Evolutionary conservation across 1,140 invertebrate genomes (phyloP), one percentile per base, ranked within the genome.

Genomic region (Drosophila auraria): DNA sequence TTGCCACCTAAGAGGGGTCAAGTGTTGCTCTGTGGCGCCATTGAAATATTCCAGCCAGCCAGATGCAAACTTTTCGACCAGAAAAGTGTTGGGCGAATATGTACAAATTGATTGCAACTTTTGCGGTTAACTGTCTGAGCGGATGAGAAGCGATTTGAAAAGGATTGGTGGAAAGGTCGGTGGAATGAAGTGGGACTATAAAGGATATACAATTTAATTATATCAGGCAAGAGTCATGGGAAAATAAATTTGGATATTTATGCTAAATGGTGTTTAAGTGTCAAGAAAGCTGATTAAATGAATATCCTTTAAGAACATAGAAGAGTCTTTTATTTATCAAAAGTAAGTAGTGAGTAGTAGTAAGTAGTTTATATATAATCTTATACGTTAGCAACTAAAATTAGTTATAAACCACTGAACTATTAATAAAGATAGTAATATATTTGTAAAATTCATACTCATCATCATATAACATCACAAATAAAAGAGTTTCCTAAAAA

Each of bases 1-100:
- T 87, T 87, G 84, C 86, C 84, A 90, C 78, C 84, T 78, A 81
- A 61, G 69, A 81, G 66, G 82, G 84, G 84, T 87, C 84, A 87
- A 87, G 86, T 87, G 84, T 62, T 84, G 84, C 84, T 89, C 86
- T 90, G 84, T 84, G 84, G 56, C 56, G 74, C 83, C 77, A 80
- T 80, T 72, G 76, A 87, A 72, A 81, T 72, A 76, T 80, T 73
- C 45, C 62, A 82, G 65, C 50, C 63, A 49, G 40, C 65, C 71
- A 74, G 71, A 74, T 74, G 71, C 54, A 51, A 74, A 73, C 68
- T 74, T 74, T 71, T 73, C 57, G 69, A 61, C 68, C 71, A 74
- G 56, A 74, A 66, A 66, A 74, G 68, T 73, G 69, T 73, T 73
- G 68, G 68, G 53, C 53, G 70, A 73, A 73, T 51, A 36, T 73